Percentiles rank a stretch among this genome's conserved stretches.
phyloP scores from a whole-genome alignment of 2,113 vertebrate species.

The Grantiella picta region DNA sequence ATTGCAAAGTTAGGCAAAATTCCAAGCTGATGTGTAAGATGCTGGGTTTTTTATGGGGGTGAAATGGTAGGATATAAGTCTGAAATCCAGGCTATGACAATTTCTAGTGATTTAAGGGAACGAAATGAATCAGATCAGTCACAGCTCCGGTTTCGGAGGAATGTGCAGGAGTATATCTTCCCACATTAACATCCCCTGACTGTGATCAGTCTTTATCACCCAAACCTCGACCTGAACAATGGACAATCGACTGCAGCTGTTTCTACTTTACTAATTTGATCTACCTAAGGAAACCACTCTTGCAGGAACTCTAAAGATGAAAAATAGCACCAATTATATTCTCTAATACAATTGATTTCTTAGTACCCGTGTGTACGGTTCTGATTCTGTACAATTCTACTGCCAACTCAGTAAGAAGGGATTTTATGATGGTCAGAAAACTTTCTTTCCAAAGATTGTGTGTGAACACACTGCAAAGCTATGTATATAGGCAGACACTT shows the following conservation, averaged over 20 bases:
- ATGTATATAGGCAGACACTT: not conserved
- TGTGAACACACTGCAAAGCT: not conserved
- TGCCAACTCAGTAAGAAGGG: not conserved
- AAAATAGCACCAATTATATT: conserved; percentile 43
- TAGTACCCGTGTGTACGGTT: not conserved
- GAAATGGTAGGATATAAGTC: conserved; percentile 5
- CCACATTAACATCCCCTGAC: conserved; percentile 53
- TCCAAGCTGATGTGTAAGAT: not conserved
- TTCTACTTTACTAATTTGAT: conserved; percentile 65
- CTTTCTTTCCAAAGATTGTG: not conserved
- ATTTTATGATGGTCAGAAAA: not conserved
- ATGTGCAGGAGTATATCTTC: conserved; percentile 50
- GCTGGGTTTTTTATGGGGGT: not conserved
- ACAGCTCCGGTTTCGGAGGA: conserved; percentile 28
- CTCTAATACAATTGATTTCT: conserved; percentile 53
- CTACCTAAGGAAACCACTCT: conserved; percentile 49
- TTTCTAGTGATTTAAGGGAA: conserved; percentile 47
- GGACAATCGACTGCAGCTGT: conserved; percentile 56
- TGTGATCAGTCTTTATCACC: conserved; percentile 62
- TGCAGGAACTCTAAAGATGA: conserved; percentile 68
- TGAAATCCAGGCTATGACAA: not conserved
- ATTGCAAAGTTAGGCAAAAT: conserved; percentile 17
- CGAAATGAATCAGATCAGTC: conserved; percentile 44
- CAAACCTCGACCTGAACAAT: conserved; percentile 1
- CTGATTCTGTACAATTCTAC: not conserved